These are phyloP conservation scores for Pelagia noctiluca DNA, from an alignment of 30 jellyfish, hydroid and myxozoan species.

Conservation along the genomic window DNA sequence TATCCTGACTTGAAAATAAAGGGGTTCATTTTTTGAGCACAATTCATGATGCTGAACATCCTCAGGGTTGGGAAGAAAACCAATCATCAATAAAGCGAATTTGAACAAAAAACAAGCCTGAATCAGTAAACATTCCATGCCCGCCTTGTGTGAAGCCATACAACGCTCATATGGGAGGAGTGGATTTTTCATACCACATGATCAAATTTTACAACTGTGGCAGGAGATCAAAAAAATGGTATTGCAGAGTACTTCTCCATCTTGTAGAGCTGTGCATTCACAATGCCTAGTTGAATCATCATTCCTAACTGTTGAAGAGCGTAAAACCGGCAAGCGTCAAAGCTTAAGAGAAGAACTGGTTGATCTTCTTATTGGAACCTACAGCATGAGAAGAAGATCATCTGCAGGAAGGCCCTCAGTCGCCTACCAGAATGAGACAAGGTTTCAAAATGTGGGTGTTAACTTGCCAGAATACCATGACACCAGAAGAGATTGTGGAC, in stretches of 20 bases:
- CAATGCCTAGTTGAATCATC: slow-evolving; percentile 12
- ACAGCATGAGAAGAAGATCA: not conserved
- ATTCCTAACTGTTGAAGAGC: not conserved
- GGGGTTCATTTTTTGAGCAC: slow-evolving; percentile 18
- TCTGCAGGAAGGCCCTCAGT: slow-evolving; percentile 21
- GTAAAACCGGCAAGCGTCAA: slow-evolving; percentile 28
- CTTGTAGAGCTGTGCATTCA: slow-evolving; percentile 17
- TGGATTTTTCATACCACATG: not conserved
- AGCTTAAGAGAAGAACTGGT: slow-evolving; percentile 16
- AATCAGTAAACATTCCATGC: not conserved
- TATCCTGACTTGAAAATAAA: not conserved
- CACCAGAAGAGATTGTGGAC: too few species aligned
- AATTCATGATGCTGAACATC: slow-evolving; percentile 22
- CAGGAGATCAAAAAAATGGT: slow-evolving; percentile 1
- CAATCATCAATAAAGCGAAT: not conserved
- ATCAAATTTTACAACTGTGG: not conserved
- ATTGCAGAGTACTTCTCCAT: slow-evolving; percentile 19
- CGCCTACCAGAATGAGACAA: slow-evolving; percentile 10
- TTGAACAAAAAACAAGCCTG: not conserved
- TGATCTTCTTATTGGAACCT: slow-evolving; percentile 15
- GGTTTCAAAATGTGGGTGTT: slow-evolving; percentile 23
- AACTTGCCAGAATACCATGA: not conserved
- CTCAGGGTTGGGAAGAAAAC: not conserved
- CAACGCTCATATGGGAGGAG: slow-evolving; percentile 3
- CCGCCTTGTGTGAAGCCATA: slow-evolving; percentile 6